Evolutionary conservation across 2,113 vertebrate species (phyloP), one percentile per base, ranked within the genome.

Genomic region (Gobius niger): DNA sequence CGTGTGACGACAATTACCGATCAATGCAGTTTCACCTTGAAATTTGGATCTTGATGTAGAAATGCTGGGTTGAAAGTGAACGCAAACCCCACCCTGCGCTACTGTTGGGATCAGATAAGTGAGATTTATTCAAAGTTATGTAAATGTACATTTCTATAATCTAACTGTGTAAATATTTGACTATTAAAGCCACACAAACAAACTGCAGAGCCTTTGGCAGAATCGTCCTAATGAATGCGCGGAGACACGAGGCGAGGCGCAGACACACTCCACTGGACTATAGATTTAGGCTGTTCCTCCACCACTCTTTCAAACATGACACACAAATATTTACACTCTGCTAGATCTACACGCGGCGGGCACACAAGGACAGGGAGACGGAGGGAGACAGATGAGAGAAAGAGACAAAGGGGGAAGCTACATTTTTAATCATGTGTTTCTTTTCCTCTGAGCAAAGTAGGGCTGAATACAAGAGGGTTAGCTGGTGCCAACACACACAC

Each of bases 401-500:
- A 75, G 65, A 75, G 44, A 69, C 24, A 34, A 53, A 74, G 62
- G 61, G 40, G 72, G 83, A 92, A 93, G 93, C 93, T 93, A 93
- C 93, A 93, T 94, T 95, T 96, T 91, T 94, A 93, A 93, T 95
- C 91, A 91, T 93, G 94, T 94, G 94, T 93, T 86, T 83, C 85
- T 84, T 85, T 84, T 83, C 94, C 88, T 95, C 94, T 87, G 93
- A 95, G 95, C 94, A 96, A 94, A 85, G 93, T 94, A 94, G 94
- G 77, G 94, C 95, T 95, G 95, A 95, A 96, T 95, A 89, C 93
- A 94, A 95, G 95, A 87, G 91, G 94, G 92, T 92, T 91, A 80
- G 82, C 75, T 57, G 93, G 93, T 94, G 94, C 94, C 95, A 95
- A 95, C 94, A 95, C 93, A 95, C 87, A 88, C 75, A 70, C 68